phyloP scores from a whole-genome alignment of 2,797 vertebrate genomes.

The Myoxocephalus aenaeus region DNA sequence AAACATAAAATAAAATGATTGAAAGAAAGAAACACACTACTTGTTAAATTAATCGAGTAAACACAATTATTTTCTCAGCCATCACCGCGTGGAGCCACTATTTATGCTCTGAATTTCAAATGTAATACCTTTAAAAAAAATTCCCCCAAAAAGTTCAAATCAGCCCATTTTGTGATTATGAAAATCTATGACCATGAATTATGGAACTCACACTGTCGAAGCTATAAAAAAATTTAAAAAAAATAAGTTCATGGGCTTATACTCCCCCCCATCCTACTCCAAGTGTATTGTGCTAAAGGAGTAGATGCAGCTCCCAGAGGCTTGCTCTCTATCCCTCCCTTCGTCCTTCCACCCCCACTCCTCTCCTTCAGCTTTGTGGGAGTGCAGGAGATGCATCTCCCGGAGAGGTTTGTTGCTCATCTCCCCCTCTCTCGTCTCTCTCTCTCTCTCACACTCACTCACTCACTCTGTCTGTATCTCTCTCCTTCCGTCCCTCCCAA shows the following conservation, averaged over 20 bases:
- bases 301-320: conserved; percentile 32
- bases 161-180: neutral
- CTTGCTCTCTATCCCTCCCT: conserved; percentile 24
- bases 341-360: conserved; percentile 36
- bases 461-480: conserved; percentile 15
- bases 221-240: neutral
- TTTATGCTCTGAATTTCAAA: neutral
- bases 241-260: neutral
- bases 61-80: neutral
- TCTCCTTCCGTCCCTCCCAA: conserved; percentile 25
- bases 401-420: conserved; percentile 51
- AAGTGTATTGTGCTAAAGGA: conserved; percentile 28
- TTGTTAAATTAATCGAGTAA: neutral
- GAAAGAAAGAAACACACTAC: neutral
- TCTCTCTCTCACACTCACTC: neutral
- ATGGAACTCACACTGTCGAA: neutral
- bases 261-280: conserved; percentile 2
- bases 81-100: neutral
- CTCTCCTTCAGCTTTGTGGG: conserved; percentile 31
- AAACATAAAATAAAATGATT: too few relatives aligned
- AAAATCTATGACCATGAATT: neutral
- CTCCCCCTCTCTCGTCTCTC: conserved; percentile 24
- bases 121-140: too few relatives aligned
- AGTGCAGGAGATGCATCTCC: conserved; percentile 54
- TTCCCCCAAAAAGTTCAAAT: neutral